Evolutionary conservation across 2,113 vertebrate genomes (phyloP), one percentile per base, ranked within the genome.

Genomic region (Vidua chalybeata): DNA sequence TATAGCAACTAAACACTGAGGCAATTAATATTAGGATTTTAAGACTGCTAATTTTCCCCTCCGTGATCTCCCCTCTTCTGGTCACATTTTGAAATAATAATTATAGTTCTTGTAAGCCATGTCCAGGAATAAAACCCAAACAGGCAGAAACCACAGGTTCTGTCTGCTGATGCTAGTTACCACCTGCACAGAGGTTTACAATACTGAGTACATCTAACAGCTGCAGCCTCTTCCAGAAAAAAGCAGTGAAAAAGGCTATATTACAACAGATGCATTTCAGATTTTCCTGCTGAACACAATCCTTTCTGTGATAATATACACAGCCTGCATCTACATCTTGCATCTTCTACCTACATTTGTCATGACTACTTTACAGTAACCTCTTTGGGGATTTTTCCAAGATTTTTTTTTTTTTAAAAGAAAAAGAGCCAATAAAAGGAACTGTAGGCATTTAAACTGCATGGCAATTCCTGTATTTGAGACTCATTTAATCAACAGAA

Each of bases 261-360:
- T 86, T 89, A 43, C 68, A 63, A 89, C 58, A 89, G 48, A 94
- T 55, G n/a, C 43, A 82, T 92, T 89, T 89, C 76, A 89, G 56
- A 76, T 93, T 64, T 24, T 92, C 49, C 56, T 66, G n/a, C 68
- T 89, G 62, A 94, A 89, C 19, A 35, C 26, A 41, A 68, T 31
- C 48, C n/a, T 78, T 93, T 91, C n/a, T 52, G 56, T 41, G 37
- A 64, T 58, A 61, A 81, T 48, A 84, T 21, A 68, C 8, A 68
- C 66, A 84, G 52, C 19, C 43, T 49, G 13, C 33, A 73, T 80
- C 37, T 83, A 51, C 21, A 48, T 41, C 74, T 80, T 73, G 28
- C 21, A 48, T 41, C 74, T 80, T 73, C 28, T 73, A 94, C 58
- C 11, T 59, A 51, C n/a, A 41, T 66, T 85, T 79, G 67, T 66